phyloP scores from a whole-genome alignment of 2,113 vertebrate genomes.

The Chaetorhynchus papuensis region DNA sequence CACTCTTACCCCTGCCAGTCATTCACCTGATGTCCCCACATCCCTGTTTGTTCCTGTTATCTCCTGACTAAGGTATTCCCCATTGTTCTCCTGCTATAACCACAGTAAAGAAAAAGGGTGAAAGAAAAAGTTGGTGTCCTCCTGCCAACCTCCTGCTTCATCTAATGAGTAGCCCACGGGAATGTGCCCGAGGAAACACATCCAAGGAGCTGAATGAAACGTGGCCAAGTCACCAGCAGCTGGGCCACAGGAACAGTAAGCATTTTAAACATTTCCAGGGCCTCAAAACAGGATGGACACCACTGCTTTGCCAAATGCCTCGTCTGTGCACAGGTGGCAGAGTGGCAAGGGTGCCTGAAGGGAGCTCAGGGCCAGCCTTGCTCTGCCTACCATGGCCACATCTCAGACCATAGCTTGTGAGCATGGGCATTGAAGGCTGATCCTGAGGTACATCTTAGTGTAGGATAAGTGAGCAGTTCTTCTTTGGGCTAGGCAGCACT shows the following conservation, averaged over 20 bases:
- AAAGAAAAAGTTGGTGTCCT: neutral
- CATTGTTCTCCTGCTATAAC: neutral
- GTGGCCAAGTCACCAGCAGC: neutral
- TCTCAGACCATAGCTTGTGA: neutral
- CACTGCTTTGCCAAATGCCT: neutral
- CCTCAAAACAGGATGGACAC: neutral
- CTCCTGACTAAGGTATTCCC: neutral
- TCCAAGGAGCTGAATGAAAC: neutral
- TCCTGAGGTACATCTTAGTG: neutral
- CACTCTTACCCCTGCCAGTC: neutral
- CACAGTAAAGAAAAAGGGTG: neutral
- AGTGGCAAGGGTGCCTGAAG: neutral
- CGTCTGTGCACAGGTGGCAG: fast-evolving
- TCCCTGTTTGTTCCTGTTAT: too few relatives aligned
- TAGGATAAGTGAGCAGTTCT: neutral
- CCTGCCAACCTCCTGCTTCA: neutral
- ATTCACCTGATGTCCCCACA: neutral
- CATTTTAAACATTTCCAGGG: neutral
- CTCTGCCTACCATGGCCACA: neutral
- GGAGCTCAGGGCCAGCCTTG: neutral
- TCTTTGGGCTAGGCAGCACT: neutral
- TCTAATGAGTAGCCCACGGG: neutral
- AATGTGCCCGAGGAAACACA: fast-evolving
- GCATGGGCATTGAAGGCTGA: neutral
- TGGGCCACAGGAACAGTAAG: neutral